Conservation (phyloP, 2,797 vertebrate genomes). For the Bradypus variegatus region DNA sequence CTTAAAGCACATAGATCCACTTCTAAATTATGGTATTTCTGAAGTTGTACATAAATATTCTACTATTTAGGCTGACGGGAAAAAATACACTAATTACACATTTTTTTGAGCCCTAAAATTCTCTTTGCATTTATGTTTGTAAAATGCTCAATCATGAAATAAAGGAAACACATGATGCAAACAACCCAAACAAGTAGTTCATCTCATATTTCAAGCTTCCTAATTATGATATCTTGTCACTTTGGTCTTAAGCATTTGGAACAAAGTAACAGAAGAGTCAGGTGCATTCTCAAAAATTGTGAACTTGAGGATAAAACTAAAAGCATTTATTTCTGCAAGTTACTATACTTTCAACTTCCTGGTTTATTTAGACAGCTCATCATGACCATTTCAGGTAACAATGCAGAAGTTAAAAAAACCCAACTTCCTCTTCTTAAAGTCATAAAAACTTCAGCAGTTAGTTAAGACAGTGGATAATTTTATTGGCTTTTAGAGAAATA, state of each 20-base stretch:
- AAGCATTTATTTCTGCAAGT: slow-evolving; percentile 57
- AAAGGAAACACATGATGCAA: slow-evolving; percentile 18
- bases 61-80: background rate
- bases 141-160: slow-evolving; percentile 20
- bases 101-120: slow-evolving; percentile 35
- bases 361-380: slow-evolving; percentile 57
- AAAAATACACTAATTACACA: background rate
- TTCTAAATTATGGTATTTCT: slow-evolving; percentile 16
- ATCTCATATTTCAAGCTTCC: background rate
- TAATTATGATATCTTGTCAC: background rate
- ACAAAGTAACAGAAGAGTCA: background rate
- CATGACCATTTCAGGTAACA: slow-evolving; percentile 70
- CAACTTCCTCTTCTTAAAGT: slow-evolving; percentile 69
- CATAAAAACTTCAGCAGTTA: slow-evolving; percentile 49
- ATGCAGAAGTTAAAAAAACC: slow-evolving; percentile 30
- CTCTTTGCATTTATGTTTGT: background rate
- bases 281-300: slow-evolving; percentile 39
- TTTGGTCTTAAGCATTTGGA: slow-evolving; percentile 21
- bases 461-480: background rate
- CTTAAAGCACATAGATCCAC: background rate
- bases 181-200: background rate
- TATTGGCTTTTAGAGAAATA: slow-evolving; percentile 37
- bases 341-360: slow-evolving; percentile 69
- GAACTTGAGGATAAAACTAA: background rate
- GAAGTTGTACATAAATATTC: slow-evolving; percentile 26